Conservation (phyloP, 2,113 vertebrate genomes). For the Forbesichthys papilliferus region DNA sequence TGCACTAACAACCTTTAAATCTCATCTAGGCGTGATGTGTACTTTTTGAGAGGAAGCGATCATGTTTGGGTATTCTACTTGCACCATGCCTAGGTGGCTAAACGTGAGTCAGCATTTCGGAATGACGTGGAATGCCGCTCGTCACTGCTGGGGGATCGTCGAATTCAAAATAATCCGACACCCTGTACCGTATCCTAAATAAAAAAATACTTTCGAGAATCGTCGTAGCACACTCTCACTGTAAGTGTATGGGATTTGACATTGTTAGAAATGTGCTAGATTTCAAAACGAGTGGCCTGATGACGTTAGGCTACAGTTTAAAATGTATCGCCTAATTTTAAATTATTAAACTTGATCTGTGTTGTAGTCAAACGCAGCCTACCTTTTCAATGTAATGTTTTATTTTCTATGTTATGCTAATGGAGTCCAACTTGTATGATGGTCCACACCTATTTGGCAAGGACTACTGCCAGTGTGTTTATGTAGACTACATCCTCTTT, state of each 20-base stretch:
- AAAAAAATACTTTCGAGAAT: too few relatives aligned
- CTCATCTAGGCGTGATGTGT: neutral
- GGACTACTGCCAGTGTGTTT: neutral
- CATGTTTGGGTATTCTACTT: neutral
- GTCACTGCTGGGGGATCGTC: too few relatives aligned
- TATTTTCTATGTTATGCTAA: too few relatives aligned
- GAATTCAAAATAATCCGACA: too few relatives aligned
- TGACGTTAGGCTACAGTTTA: neutral
- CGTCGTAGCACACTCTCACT: too few relatives aligned
- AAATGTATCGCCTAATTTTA: neutral
- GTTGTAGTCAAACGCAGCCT: neutral
- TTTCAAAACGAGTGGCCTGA: too few relatives aligned
- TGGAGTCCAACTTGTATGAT: neutral
- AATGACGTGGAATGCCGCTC: slow-evolving; percentile 5
- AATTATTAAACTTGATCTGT: neutral
- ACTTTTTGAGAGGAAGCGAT: neutral
- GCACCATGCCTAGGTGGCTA: slow-evolving; percentile 12
- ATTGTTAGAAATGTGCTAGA: too few relatives aligned
- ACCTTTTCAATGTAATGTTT: neutral
- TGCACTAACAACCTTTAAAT: too few relatives aligned
- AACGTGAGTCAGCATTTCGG: slow-evolving; percentile 72
- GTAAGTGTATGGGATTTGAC: too few relatives aligned
- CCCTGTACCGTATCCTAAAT: too few relatives aligned
- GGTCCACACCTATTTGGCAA: neutral
- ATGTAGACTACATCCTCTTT: neutral